Conservation (phyloP, 2,113 vertebrate genomes). For the Saiga tatarica region DNA sequence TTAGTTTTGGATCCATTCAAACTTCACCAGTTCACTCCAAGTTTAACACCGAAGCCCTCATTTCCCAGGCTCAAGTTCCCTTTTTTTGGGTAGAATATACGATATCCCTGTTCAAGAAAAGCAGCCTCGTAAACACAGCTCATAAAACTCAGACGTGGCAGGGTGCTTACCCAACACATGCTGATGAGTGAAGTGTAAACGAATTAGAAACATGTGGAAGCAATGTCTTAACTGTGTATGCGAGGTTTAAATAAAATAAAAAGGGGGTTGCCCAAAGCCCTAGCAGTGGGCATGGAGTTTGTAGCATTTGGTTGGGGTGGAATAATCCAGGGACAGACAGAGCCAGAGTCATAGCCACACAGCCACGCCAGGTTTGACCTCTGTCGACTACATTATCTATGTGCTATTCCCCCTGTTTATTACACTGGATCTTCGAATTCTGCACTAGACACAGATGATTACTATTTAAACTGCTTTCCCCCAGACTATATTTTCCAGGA, state of each 20-base stretch:
- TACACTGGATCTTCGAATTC: not conserved
- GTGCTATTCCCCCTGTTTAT: not conserved
- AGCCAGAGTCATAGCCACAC: not conserved
- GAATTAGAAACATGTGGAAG: slow-evolving; percentile 47
- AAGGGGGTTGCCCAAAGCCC: not conserved
- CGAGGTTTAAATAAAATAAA: not conserved
- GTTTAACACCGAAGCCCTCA: not conserved
- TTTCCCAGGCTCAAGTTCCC: slow-evolving; percentile 37
- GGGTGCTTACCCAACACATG: slow-evolving; percentile 26
- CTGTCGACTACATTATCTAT: not conserved
- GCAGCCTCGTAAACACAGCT: slow-evolving; percentile 37
- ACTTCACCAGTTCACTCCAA: slow-evolving; percentile 52
- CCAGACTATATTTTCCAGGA: slow-evolving; percentile 54
- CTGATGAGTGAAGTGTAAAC: slow-evolving; percentile 33
- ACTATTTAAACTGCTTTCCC: not conserved
- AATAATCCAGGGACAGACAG: not conserved
- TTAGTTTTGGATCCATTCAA: not conserved
- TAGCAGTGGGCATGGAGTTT: not conserved
- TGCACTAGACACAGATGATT: not conserved
- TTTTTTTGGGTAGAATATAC: not conserved
- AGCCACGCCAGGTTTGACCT: not conserved
- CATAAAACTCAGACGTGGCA: slow-evolving; percentile 18
- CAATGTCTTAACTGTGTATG: not conserved
- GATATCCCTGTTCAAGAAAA: slow-evolving; percentile 33
- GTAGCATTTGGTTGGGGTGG: not conserved